Conservation (phyloP, 1,140 invertebrate species). For the Cherax quadricarinatus region DNA sequence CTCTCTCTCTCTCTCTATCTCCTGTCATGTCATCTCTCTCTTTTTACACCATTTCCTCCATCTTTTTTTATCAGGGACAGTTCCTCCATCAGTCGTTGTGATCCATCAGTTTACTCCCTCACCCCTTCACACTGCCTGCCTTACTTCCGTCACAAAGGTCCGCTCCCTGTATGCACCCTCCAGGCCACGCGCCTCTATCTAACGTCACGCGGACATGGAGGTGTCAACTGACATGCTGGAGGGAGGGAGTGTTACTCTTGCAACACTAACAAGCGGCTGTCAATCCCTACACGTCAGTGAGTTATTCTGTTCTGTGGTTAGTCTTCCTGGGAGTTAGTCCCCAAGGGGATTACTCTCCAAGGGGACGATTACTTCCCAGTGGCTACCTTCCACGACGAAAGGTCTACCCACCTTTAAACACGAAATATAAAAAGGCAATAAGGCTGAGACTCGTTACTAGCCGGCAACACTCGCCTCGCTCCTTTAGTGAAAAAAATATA, state of each 20-base stretch:
- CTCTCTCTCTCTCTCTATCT: too few species aligned
- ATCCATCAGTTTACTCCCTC: too few species aligned
- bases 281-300: constrained; percentile 43
- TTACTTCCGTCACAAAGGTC: neutral
- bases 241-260: neutral
- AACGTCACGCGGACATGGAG: constrained; percentile 26
- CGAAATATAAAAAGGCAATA: too few species aligned
- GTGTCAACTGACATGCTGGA: constrained; percentile 43
- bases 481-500: constrained; percentile 57
- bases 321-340: neutral
- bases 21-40: too few species aligned
- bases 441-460: neutral
- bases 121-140: neutral
- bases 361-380: too few species aligned
- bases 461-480: constrained; percentile 3
- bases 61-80: too few species aligned
- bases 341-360: too few species aligned
- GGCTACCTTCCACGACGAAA: too few species aligned
- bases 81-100: too few species aligned
- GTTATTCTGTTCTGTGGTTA: constrained; percentile 37
- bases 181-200: constrained; percentile 20
- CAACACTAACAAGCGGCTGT: constrained; percentile 14
- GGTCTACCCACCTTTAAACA: too few species aligned
- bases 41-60: too few species aligned
- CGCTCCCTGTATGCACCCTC: neutral